Evolutionary conservation across 2,113 vertebrate species (phyloP).

Genomic region (Scomber japonicus): DNA sequence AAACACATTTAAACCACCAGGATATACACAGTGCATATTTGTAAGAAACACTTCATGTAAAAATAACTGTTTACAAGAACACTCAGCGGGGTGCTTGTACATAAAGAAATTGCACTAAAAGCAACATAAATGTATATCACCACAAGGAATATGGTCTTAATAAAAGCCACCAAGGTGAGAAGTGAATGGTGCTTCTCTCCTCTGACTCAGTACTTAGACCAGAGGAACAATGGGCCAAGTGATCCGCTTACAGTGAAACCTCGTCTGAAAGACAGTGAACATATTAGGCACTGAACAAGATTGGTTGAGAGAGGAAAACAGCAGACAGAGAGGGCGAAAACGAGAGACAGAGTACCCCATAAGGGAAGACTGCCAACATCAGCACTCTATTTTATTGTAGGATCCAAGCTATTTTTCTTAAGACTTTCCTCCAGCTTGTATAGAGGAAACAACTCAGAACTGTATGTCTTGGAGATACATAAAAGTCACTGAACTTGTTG

Average conservation of each 20-base stretch:
- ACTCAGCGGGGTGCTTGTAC: neutral
- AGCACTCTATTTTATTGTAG: conserved; percentile 60
- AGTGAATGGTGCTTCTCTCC: neutral
- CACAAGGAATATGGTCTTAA: neutral
- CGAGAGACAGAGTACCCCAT: conserved; percentile 44
- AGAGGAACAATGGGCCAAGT: conserved; percentile 30
- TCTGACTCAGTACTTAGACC: conserved; percentile 22
- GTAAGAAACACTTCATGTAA: neutral
- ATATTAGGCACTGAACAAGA: conserved; percentile 58
- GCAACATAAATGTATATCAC: neutral
- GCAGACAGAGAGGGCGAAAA: conserved; percentile 52
- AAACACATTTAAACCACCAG: too few species aligned
- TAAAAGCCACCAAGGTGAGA: conserved; percentile 16
- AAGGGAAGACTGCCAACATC: conserved; percentile 67
- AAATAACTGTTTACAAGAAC: neutral
- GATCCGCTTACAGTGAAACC: conserved; percentile 49
- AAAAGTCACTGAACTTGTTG: conserved; percentile 59
- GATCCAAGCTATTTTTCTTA: conserved; percentile 56
- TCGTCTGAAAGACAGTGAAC: conserved; percentile 53
- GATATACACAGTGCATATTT: neutral
- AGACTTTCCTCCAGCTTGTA: conserved; percentile 54
- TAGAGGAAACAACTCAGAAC: conserved; percentile 58
- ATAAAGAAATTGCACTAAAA: neutral
- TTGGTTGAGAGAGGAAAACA: conserved; percentile 50
- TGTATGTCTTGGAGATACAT: conserved; percentile 72